Evolutionary conservation across 2,113 vertebrate species (phyloP), one percentile per base, ranked within the genome.

Genomic region (Microtus pennsylvanicus): DNA sequence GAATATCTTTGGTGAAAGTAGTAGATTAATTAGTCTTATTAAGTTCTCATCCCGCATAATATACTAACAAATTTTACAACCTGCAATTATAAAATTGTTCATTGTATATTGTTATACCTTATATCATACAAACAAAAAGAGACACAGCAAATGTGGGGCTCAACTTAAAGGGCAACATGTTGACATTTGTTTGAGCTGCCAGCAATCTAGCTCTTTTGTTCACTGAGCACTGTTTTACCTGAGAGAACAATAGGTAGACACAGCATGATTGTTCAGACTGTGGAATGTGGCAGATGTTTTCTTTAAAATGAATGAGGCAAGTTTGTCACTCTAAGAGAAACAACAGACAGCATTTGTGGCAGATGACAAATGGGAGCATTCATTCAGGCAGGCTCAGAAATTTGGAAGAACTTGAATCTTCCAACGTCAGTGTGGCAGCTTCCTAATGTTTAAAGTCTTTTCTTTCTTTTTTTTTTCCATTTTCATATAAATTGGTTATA

Each of bases 301-400:
- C 85, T 89, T n/a, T 70, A 87, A 95, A 95, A 72, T 92, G 87
- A 96, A 87, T 28, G 38, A 94, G 92, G 42, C 45, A n/a, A 78
- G 63, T 69, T 74, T 92, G 78, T 89, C 28, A n/a, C 63, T 69
- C 75, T 5, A 58, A 91, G 72, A 91, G 33, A 75, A 74, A 70
- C 45, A 83, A 35, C 42, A 55, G 50, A 75, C 94, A 75, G 76
- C 9, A 16, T 90, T 78, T 87, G 19, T 90, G 67, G 78, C 58
- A 47, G 75, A 33, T 35, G 82, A 92, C 63, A 72, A 65, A 89
- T 89, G 45, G 0, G 33, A 90, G 11, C 0, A 0, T 89, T 45
- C 30, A 42, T 63, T 30, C 90, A 76, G 45, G 47, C 70, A 47
- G 14, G 70, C 75, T 63, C 33, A 70, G 77, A 94, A 86, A 89